A percentile compares a stretch with the other conserved stretches of the same genome.
Evolutionary conservation across 2,888 invertebrate species (phyloP).

Genomic region (Yponomeuta cagnagella): DNA sequence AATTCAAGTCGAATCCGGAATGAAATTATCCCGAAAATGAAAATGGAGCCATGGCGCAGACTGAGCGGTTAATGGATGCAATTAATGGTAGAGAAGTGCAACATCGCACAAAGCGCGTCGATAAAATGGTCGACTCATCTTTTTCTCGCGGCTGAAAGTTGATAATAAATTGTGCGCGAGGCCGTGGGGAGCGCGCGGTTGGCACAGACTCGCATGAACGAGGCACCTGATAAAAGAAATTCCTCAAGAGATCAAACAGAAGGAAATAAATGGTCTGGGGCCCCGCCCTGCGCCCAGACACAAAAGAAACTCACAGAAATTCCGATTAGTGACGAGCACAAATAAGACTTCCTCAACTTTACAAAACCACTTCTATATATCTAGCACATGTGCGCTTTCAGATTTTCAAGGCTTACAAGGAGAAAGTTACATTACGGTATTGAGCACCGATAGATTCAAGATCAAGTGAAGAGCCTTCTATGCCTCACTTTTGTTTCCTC

Average conservation of each 20-base stretch:
- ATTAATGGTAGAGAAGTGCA: constrained; percentile 15
- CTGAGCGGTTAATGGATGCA: constrained; percentile 6
- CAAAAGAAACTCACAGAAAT: not conserved
- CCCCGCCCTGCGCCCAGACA: constrained; percentile 21
- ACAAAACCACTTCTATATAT: no score
- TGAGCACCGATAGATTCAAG: no score
- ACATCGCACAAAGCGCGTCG: constrained; percentile 21
- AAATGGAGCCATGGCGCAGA: not conserved
- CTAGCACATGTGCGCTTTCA: no score
- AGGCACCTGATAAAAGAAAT: constrained; percentile 51
- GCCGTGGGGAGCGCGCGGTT: constrained; percentile 20
- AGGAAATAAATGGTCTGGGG: constrained; percentile 45
- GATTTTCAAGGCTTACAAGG: no score
- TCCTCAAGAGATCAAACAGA: constrained; percentile 48
- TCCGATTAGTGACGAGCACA: not conserved
- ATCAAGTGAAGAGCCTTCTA: not conserved
- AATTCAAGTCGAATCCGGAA: constrained; percentile 4
- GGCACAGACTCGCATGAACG: constrained; percentile 40
- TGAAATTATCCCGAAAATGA: constrained; percentile 10
- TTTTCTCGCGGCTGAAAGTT: constrained; percentile 23
- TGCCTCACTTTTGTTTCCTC: not conserved
- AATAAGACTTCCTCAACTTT: no score
- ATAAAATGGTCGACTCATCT: constrained; percentile 28
- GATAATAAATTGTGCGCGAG: constrained; percentile 27
- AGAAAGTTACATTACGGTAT: no score